Base-by-base conservation (phyloP, 1,140 invertebrate genomes). In the Apis mellifera region DNA sequence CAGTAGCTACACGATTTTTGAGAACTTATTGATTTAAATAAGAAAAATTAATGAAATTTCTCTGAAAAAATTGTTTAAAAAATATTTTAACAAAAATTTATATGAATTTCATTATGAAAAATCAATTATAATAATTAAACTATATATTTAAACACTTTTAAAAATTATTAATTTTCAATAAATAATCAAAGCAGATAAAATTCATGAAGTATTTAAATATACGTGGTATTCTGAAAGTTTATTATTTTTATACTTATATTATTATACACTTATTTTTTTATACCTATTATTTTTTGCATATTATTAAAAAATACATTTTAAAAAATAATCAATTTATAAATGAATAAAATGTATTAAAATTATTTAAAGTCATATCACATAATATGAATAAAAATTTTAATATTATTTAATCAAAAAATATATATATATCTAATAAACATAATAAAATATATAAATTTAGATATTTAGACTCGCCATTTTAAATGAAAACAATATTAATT, bases 261-360 rank as follows among this genome's bases (percentile, higher is more conserved):
- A 65, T 64, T 42, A 42, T 26, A 57, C 9, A 23, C 19, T 73
- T 55, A n/a, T 32, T 64, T 73, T 48, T n/a, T n/a, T 26, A 57
- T 13, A 23, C 19, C 65, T 55, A n/a, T 32, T 15, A 60, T 74
- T n/a, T 50, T 15, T 21, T 23, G 48, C 11, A 13, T 21, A 57
- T n/a, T 42, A 5, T 23, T 19, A n/a, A 59, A 62, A 8, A 32
- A 79, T 42, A 11, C 5, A 21, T 52, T 50, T 19, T 13, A 23
- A 48, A 68, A 17, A 65, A 5, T 57, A 57, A 12, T n/a, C 65
- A 64, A 82, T 83, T 62, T 64, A 54, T 57, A 60, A 65, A 71
- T 57, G 73, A 82, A 71, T 57, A 69, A 82, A 68, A 32, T 26
- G 23, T 54, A 73, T 71, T 79, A 78, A 76, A 80, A 76, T 85